Percentiles rank a stretch among this genome's conserved stretches.
Evolutionary conservation across 2,797 vertebrate species (phyloP).

Genomic region (Linurgus olivaceus): DNA sequence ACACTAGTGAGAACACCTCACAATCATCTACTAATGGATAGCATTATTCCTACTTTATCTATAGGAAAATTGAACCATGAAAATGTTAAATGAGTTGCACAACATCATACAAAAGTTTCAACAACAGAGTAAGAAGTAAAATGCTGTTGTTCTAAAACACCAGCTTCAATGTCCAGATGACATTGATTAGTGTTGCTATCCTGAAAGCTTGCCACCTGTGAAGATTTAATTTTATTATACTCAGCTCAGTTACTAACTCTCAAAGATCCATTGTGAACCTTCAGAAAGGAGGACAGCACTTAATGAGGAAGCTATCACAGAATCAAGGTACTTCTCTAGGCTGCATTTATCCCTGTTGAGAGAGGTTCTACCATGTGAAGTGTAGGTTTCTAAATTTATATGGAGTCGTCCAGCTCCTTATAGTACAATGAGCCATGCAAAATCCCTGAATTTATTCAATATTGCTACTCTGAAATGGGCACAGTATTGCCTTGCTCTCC

Average conservation of each 20-base stretch:
- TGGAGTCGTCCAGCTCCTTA: not conserved
- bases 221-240: not conserved
- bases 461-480: not conserved
- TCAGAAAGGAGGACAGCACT: not conserved
- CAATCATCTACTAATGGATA: not conserved
- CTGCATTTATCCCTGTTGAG: not conserved
- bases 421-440: not conserved
- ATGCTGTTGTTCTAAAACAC: not conserved
- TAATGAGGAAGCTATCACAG: not conserved
- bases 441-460: not conserved
- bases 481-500: not conserved
- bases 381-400: not conserved
- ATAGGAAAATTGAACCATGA: not conserved
- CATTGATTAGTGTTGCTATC: not conserved
- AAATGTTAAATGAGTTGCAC: not conserved
- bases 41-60: not conserved
- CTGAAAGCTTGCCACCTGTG: not conserved
- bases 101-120: not conserved
- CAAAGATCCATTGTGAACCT: not conserved
- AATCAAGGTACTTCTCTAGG: not conserved
- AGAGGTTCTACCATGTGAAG: not conserved
- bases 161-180: rapidly evolving
- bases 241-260: not conserved
- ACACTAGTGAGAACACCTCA: not conserved
- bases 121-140: not conserved